phyloP scores from a whole-genome alignment of 2,113 vertebrate species.

The Porphyrio hochstetteri region DNA sequence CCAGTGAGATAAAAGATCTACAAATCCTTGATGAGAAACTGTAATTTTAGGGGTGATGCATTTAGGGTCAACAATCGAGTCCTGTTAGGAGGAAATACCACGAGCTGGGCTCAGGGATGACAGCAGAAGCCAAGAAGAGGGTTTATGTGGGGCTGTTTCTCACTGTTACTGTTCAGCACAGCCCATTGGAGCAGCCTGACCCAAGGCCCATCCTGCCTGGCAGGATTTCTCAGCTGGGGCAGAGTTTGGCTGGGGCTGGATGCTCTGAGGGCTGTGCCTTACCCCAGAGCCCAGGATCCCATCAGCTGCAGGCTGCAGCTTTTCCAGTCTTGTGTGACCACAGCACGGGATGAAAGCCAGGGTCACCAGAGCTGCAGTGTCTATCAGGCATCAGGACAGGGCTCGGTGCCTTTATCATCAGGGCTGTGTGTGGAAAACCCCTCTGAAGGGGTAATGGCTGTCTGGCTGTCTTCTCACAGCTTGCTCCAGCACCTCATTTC shows the following conservation, averaged over 20 bases:
- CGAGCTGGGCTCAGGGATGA: too few relatives aligned
- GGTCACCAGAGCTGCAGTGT: background rate
- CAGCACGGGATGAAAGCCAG: background rate
- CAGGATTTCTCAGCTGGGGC: background rate
- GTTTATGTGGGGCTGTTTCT: background rate
- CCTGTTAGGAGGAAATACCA: background rate
- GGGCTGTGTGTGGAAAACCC: accelerated
- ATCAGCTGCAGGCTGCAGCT: background rate
- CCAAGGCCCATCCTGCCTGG: background rate
- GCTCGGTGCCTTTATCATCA: background rate
- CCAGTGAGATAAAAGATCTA: background rate
- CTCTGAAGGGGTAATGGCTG: background rate
- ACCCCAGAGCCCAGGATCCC: too few relatives aligned
- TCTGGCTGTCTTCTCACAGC: background rate
- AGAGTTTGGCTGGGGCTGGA: background rate
- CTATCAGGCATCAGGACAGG: too few relatives aligned
- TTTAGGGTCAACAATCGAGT: background rate
- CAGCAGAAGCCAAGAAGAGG: background rate
- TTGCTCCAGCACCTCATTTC: background rate
- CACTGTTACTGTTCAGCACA: accelerated
- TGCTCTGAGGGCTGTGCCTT: background rate
- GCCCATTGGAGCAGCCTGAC: background rate
- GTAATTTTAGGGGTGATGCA: background rate
- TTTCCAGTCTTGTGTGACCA: accelerated
- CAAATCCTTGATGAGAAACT: background rate